Conservation (phyloP, 1,140 invertebrate genomes). For the Oryctes rhinoceros region DNA sequence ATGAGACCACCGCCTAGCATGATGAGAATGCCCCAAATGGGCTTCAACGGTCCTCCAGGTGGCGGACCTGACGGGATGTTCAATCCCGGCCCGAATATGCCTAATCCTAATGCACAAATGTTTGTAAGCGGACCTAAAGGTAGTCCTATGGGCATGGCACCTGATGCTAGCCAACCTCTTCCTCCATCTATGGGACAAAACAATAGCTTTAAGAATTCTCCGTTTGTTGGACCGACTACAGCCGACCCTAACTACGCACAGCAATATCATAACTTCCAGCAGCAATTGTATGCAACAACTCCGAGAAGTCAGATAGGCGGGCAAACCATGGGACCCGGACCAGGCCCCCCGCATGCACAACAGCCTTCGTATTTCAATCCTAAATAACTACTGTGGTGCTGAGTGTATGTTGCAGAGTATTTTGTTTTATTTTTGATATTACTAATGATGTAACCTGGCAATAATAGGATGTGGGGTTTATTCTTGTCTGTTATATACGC, state of each 20-base stretch:
- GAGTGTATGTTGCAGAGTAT: constrained; percentile 57
- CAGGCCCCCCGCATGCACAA: constrained; percentile 57
- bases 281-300: constrained; percentile 91
- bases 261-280: constrained; percentile 95
- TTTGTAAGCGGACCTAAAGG: constrained; percentile 64
- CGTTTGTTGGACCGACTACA: constrained; percentile 84
- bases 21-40: constrained; percentile 69
- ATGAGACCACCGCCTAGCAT: constrained; percentile 62
- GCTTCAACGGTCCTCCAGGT: constrained; percentile 62
- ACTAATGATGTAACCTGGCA: constrained; percentile 57
- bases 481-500: constrained; percentile 55
- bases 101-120: constrained; percentile 64
- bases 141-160: constrained; percentile 68
- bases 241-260: constrained; percentile 92
- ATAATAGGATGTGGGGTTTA: constrained; percentile 57
- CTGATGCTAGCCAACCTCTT: constrained; percentile 74
- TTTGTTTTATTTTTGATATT: constrained; percentile 61
- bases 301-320: constrained; percentile 71
- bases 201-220: constrained; percentile 79
- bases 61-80: constrained; percentile 63
- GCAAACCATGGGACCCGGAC: constrained; percentile 57
- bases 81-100: constrained; percentile 54
- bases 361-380: constrained; percentile 59
- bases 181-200: constrained; percentile 81
- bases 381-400: constrained; percentile 58